Base-by-base conservation (phyloP, 2,797 vertebrate genomes). In the Adrianichthys oophorus region DNA sequence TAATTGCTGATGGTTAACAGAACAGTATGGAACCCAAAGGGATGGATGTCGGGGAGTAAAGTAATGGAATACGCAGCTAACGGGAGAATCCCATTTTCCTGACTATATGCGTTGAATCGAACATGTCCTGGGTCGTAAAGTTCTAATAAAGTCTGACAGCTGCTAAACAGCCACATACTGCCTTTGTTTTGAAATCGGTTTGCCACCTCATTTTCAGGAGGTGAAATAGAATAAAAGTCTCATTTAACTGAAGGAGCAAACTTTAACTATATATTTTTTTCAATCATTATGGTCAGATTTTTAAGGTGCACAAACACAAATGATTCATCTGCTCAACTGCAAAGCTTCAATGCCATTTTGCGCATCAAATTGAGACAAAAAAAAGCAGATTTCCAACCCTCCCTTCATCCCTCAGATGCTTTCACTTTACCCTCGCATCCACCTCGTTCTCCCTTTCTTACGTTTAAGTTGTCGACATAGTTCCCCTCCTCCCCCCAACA, bases 1-100 rank as follows among this genome's bases (percentile, higher is more conserved):
- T 99, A 99, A 99, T 98, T 99, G 96, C 97, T 99, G 97, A 99
- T 98, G 95, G 96, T 98, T 99, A 99, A 98, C 96, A 98, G 96
- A 96, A 96, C 92, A 77, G 81, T 96, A 95, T 93, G 94, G 94
- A 95, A 98, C 95, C 95, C 93, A 92, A 90, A 93, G 93, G 91
- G 92, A 93, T 93, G 86, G 81, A 91, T 92, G 93, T 37, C 89
- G 89, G 68, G 91, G 70, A 79, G 85, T 66, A 65, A 79, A 88
- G 87, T 88, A 91, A 91, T 88, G 87, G 86, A 70, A 88, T 89
- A 89, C 84, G 84, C 79, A 78, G 70, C 84, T 76, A 84, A 65
- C n/a, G 72, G 80, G 75, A 85, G 80, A 62, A 69, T 62, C 53
- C 82, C 78, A 84, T 83, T 84, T 77, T 82, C 85, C 78, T 79